phyloP scores from a whole-genome alignment of 2,888 invertebrate genomes.

The Poecilobothrus nobilitatus region DNA sequence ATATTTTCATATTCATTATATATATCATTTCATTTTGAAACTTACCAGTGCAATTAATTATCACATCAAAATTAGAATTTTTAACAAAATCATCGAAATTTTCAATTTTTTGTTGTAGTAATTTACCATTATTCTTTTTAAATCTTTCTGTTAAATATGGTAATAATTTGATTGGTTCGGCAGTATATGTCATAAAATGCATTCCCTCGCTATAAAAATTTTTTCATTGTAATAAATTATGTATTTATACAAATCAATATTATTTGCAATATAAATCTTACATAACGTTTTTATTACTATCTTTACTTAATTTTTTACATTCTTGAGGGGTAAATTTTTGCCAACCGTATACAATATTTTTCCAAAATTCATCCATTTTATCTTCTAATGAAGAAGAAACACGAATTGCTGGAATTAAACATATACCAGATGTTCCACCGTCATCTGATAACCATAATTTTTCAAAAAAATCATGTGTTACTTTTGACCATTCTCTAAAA shows the following conservation, averaged over 20 bases:
- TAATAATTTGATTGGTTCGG: constrained; percentile 57
- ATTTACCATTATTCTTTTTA: constrained; percentile 49
- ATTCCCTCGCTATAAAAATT: constrained; percentile 50
- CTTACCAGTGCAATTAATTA: constrained; percentile 66
- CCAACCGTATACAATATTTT: constrained; percentile 44
- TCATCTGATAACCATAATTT: constrained; percentile 53
- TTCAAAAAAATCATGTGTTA: constrained; percentile 52
- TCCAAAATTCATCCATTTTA: constrained; percentile 39
- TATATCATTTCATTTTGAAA: no score
- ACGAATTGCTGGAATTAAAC: constrained; percentile 43
- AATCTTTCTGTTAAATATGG: constrained; percentile 59
- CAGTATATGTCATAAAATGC: constrained; percentile 58
- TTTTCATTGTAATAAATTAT: no score
- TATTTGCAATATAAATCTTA: constrained; percentile 28
- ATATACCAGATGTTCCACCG: constrained; percentile 45
- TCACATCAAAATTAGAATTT: constrained; percentile 49
- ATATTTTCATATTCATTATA: no score
- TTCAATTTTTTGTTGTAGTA: constrained; percentile 48
- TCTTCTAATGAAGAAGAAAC: constrained; percentile 32
- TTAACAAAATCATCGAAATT: constrained; percentile 45
- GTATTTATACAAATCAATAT: no score
- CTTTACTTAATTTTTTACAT: constrained; percentile 37
- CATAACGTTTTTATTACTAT: constrained; percentile 41
- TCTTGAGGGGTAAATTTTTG: constrained; percentile 32
- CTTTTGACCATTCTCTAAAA: constrained; percentile 57